Conservation (phyloP, 2,888 invertebrate genomes). For the Lypha dubia region DNA sequence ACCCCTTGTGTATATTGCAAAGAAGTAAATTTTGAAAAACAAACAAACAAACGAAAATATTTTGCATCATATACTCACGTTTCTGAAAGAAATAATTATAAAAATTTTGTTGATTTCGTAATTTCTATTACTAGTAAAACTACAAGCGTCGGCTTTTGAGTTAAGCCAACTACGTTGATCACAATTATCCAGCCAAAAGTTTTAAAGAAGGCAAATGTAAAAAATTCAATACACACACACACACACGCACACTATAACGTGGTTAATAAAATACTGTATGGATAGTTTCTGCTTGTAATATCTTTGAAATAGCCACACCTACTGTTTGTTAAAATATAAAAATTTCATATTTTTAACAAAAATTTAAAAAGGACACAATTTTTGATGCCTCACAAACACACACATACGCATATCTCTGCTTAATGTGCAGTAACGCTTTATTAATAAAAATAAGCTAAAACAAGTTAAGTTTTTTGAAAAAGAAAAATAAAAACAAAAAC, state of each 20-base stretch:
- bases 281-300: slow-evolving; percentile 62
- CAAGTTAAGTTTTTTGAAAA: slow-evolving; percentile 1
- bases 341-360: slow-evolving; percentile 72
- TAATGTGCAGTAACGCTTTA: slow-evolving; percentile 22
- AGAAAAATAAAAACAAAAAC: slow-evolving; percentile 9
- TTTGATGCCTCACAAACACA: slow-evolving; percentile 49
- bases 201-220: slow-evolving; percentile 28
- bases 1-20: neutral
- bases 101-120: neutral
- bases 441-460: slow-evolving; percentile 49
- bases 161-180: slow-evolving; percentile 43
- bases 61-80: slow-evolving; percentile 37
- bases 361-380: slow-evolving; percentile 67
- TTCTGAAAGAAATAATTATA: slow-evolving; percentile 11
- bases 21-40: neutral
- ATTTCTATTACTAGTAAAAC: neutral
- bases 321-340: slow-evolving; percentile 68
- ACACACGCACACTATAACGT: slow-evolving; percentile 37
- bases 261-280: slow-evolving; percentile 54
- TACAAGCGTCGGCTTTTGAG: slow-evolving; percentile 55
- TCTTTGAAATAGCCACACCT: slow-evolving; percentile 72
- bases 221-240: slow-evolving; percentile 6
- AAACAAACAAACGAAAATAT: neutral
- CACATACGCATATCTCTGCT: neutral
- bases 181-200: slow-evolving; percentile 37